phyloP scores from a whole-genome alignment of 2,888 invertebrate genomes.

The Lepetodrilus schrolli region DNA sequence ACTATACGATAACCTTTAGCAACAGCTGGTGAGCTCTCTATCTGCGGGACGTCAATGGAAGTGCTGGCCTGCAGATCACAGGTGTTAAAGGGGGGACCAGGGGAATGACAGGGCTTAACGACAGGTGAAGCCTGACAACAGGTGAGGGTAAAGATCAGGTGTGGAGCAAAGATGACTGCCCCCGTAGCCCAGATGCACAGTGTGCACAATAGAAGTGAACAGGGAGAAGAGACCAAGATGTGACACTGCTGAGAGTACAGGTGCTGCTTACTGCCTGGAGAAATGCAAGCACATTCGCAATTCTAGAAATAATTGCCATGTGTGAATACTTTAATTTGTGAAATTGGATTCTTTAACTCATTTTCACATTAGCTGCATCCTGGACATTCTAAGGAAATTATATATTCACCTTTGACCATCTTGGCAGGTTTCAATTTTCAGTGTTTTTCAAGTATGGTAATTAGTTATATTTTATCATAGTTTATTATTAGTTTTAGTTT shows the following conservation, averaged over 20 bases:
- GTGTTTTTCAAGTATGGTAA: too few relatives aligned
- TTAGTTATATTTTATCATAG: too few relatives aligned
- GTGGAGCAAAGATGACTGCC: not conserved
- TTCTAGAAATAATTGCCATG: not conserved
- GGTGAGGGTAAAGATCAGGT: slow-evolving; percentile 12
- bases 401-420: too few relatives aligned
- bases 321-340: not conserved
- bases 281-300: not conserved
- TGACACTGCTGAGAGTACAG: not conserved
- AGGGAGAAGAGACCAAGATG: not conserved
- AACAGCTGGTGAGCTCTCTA: not conserved
- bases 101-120: not conserved
- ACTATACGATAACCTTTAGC: too few relatives aligned
- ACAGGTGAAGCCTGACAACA: slow-evolving; percentile 18
- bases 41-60: too few relatives aligned
- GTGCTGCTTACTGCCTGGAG: not conserved
- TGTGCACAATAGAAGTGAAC: not conserved
- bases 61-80: too few relatives aligned
- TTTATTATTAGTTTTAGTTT: too few relatives aligned
- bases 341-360: slow-evolving; percentile 3
- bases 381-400: not conserved
- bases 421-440: too few relatives aligned
- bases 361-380: not conserved
- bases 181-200: not conserved
- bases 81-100: not conserved